Evolutionary conservation across 1,140 invertebrate genomes (phyloP).

Genomic region (Solenopsis invicta): DNA sequence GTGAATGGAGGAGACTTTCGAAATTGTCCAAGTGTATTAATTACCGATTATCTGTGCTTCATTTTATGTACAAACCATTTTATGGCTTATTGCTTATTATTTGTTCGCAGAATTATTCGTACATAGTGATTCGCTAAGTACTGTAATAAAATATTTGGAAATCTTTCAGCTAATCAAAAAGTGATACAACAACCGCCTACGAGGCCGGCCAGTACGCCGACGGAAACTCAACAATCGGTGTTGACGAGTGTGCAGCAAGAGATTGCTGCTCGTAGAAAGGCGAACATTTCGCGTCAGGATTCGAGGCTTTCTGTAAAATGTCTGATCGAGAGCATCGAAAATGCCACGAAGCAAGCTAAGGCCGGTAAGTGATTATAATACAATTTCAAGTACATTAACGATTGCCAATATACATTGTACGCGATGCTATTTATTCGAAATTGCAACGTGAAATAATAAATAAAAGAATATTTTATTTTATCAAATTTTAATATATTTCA

Average conservation of each 20-base stretch:
- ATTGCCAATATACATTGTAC: not conserved
- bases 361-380: conserved; percentile 86
- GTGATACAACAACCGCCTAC: conserved; percentile 75
- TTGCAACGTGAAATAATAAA: conserved; percentile 2
- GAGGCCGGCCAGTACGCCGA: conserved; percentile 81
- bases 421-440: not conserved
- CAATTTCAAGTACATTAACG: not conserved
- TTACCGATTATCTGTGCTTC: conserved; percentile 60
- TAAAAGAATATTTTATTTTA: conserved; percentile 23
- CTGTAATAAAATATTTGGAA: not conserved
- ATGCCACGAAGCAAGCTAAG: conserved; percentile 94
- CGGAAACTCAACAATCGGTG: conserved; percentile 87
- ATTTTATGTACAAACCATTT: conserved; percentile 64
- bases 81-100: conserved; percentile 54
- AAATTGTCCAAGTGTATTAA: conserved; percentile 19
- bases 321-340: conserved; percentile 96
- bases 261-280: conserved; percentile 88
- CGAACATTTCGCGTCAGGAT: conserved; percentile 90
- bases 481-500: conserved; percentile 8
- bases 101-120: conserved; percentile 9
- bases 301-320: conserved; percentile 95
- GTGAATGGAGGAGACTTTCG: not conserved
- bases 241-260: conserved; percentile 88
- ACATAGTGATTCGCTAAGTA: not conserved
- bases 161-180: conserved; percentile 84